A percentile compares a stretch with the other conserved stretches of the same genome.
phyloP scores from a whole-genome alignment of 2,113 vertebrate species.

The Saccopteryx bilineata region DNA sequence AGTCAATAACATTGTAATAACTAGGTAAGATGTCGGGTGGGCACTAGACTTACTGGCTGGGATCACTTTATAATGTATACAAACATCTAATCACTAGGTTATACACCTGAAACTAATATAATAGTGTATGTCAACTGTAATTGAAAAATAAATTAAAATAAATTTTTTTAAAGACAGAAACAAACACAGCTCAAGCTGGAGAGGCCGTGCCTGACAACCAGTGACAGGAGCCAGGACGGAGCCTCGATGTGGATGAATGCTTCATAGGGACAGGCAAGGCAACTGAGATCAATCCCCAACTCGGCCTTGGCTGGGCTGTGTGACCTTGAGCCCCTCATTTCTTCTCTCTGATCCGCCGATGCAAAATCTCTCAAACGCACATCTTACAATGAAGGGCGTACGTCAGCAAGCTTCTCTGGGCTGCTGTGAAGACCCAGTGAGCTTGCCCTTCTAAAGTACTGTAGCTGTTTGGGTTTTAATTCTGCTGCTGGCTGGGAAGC shows the following conservation, averaged over 20 bases:
- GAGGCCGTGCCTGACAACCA: not conserved
- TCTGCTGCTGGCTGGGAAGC: not conserved
- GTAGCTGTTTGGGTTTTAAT: not conserved
- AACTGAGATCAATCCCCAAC: not conserved
- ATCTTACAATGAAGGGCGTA: not conserved
- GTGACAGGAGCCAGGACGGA: not conserved
- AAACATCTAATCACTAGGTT: too few relatives aligned
- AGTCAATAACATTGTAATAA: not conserved
- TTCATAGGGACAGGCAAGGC: not conserved
- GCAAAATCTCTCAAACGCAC: not conserved
- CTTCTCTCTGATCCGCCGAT: not conserved
- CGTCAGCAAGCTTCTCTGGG: not conserved
- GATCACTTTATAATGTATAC: not conserved
- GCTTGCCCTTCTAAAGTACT: not conserved
- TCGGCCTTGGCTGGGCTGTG: not conserved
- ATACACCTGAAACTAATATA: not conserved
- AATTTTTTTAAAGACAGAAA: not conserved
- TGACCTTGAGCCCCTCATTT: not conserved
- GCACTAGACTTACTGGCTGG: not conserved
- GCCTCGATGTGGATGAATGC: fast-evolving
- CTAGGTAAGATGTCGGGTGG: not conserved
- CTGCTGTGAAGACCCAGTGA: not conserved
- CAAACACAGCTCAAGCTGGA: not conserved
- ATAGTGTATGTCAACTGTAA: not conserved
- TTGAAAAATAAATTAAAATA: not conserved